Base-by-base conservation (phyloP, 2,888 invertebrate species). In the Cerceris rybyensis region DNA sequence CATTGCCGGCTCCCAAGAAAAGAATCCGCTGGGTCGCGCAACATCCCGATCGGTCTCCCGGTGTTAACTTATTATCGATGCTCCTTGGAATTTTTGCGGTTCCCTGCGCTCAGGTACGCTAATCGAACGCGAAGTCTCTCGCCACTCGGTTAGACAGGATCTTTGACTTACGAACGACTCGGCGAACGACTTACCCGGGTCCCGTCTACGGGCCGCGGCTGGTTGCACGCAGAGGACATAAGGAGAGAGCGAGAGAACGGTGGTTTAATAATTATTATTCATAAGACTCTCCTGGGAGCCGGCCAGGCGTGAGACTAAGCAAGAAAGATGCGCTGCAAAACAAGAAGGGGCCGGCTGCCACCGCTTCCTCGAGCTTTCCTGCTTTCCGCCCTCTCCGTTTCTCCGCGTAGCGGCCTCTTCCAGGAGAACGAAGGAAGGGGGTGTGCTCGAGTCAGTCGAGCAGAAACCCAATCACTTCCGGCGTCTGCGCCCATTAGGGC, bases 381-480 rank as follows among this genome's bases (percentile, higher is more conserved):
- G 64, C 71, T 52, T 52, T 42, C 28, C 74, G 59, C 73, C 70
- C 75, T 55, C 77, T 46, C 69, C 70, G 28, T 49, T 72, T 70
- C 66, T 72, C 68, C 72, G 50, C 71, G 70, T 70, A 65, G 73
- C 71, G 64, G 63, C 77, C 83, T 86, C 81, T 73, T 76, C 77
- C 69, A 69, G 61, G 81, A 81, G 28, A 28, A 28, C 65, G 81
- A 79, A 78, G 81, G 85, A 81, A 84, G 86, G 84, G 88, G 83
- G 83, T 84, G 84, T 86, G 88, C 87, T 88, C 89, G 92, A 92
- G 90, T 92, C 93, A 93, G 92, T 92, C 92, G 92, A 92, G 93
- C 92, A 92, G 93, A 93, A 94, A 94, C 93, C 93, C 94, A 94
- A 94, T 94, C 94, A 93, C 93, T 94, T 94, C 94, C 94, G 93